These are phyloP conservation scores for Apeira syringaria DNA, from an alignment of 2,888 invertebrate species.

Conservation along the genomic window DNA sequence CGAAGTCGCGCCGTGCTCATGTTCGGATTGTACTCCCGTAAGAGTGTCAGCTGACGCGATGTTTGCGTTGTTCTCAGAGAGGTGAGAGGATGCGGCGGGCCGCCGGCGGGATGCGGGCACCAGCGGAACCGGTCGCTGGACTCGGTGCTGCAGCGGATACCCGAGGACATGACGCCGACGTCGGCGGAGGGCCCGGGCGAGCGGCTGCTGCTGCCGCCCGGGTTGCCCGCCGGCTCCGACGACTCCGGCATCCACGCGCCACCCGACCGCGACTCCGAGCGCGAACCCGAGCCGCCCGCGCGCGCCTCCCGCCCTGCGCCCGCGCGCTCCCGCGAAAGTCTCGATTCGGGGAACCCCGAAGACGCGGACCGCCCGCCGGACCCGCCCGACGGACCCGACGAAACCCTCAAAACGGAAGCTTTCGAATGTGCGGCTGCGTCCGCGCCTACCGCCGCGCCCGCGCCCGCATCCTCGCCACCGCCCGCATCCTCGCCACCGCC, in stretches of 20 bases:
- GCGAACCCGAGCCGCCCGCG: conserved; percentile 65
- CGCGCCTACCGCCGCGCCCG: conserved; percentile 55
- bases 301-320: conserved; percentile 65
- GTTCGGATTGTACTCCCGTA: too few species aligned
- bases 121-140: conserved; percentile 95
- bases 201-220: conserved; percentile 64
- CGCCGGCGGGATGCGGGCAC: conserved; percentile 86
- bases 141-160: conserved; percentile 94
- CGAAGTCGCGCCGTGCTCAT: too few species aligned
- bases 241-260: conserved; percentile 88
- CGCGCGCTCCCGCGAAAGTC: conserved; percentile 88
- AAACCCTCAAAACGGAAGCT: too few species aligned
- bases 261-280: conserved; percentile 72
- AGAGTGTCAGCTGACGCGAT: conserved; percentile 23
- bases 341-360: conserved; percentile 88
- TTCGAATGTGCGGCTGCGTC: too few species aligned
- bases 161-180: conserved; percentile 89
- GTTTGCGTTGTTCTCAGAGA: conserved; percentile 67
- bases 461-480: conserved; percentile 59
- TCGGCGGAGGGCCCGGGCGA: conserved; percentile 63
- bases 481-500: conserved; percentile 56
- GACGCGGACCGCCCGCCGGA: conserved; percentile 81
- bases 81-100: conserved; percentile 73
- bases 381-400: conserved; percentile 59
- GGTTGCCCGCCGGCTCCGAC: conserved; percentile 86